These are phyloP conservation scores for Drosophila algonquin DNA, from an alignment of 2,888 invertebrate species.

Conservation along the genomic window DNA sequence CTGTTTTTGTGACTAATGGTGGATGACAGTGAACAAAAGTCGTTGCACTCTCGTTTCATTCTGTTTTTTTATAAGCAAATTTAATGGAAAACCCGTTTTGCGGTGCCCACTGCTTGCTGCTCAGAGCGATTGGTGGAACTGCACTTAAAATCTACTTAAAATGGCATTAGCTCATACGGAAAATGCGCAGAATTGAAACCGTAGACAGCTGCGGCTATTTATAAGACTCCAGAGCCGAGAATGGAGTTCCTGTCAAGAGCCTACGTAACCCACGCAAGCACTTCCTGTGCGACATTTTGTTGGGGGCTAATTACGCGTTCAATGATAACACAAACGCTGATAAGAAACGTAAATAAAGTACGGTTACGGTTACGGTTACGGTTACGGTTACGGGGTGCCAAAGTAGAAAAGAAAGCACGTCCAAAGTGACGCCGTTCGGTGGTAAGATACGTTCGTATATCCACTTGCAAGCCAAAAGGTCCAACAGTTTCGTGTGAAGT, in stretches of 20 bases:
- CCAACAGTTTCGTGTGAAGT: constrained; percentile 11
- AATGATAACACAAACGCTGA: constrained; percentile 31
- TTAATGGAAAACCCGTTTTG: constrained; percentile 48
- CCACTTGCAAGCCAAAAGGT: not conserved
- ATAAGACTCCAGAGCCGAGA: not conserved
- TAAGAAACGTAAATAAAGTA: constrained; percentile 31
- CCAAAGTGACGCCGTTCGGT: not conserved
- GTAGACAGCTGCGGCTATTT: not conserved
- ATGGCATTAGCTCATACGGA: constrained; percentile 1
- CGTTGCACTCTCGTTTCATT: constrained; percentile 60
- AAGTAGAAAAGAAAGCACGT: constrained; percentile 2
- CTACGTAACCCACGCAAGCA: constrained; percentile 12
- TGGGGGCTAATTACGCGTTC: constrained; percentile 10
- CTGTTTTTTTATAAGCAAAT: not conserved
- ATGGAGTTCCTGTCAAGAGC: constrained; percentile 3
- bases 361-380: too few species aligned
- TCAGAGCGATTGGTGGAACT: not conserved
- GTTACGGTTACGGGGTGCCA: not conserved
- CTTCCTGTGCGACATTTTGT: constrained; percentile 48
- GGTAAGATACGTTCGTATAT: not conserved
- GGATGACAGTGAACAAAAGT: constrained; percentile 54
- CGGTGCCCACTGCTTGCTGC: not conserved
- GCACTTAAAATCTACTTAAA: not conserved
- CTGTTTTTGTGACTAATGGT: constrained; percentile 52
- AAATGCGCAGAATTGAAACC: not conserved